phyloP scores from a whole-genome alignment of 2,113 vertebrate genomes.

The Mormoops blainvillei region DNA sequence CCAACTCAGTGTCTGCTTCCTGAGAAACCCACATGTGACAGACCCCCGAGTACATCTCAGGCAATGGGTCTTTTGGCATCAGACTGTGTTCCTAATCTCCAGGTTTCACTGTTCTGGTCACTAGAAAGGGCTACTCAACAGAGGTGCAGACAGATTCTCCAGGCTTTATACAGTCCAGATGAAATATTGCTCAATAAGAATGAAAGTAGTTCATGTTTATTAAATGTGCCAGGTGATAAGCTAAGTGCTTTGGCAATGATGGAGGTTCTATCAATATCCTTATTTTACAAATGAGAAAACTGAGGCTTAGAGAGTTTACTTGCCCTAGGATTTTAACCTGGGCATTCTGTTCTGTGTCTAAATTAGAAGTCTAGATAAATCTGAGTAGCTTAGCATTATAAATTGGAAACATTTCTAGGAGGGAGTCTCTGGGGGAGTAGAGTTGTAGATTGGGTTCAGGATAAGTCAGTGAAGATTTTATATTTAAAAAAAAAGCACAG shows the following conservation, averaged over 20 bases:
- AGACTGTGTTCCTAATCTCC: not conserved
- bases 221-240: not conserved
- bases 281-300: not conserved
- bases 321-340: not conserved
- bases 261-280: not conserved
- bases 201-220: not conserved
- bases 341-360: not conserved
- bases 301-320: not conserved
- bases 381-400: not conserved
- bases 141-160: not conserved
- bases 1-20: not conserved
- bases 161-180: not conserved
- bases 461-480: not conserved
- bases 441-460: not conserved
- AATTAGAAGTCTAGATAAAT: not conserved
- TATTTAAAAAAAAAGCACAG: not conserved
- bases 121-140: not conserved
- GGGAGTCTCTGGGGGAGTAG: not conserved
- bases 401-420: not conserved
- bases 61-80: not conserved
- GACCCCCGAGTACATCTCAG: not conserved
- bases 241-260: not conserved
- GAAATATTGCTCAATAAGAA: not conserved
- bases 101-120: not conserved
- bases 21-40: not conserved